Base-by-base conservation (phyloP, 2,113 vertebrate genomes). In the Anguilla japonica region DNA sequence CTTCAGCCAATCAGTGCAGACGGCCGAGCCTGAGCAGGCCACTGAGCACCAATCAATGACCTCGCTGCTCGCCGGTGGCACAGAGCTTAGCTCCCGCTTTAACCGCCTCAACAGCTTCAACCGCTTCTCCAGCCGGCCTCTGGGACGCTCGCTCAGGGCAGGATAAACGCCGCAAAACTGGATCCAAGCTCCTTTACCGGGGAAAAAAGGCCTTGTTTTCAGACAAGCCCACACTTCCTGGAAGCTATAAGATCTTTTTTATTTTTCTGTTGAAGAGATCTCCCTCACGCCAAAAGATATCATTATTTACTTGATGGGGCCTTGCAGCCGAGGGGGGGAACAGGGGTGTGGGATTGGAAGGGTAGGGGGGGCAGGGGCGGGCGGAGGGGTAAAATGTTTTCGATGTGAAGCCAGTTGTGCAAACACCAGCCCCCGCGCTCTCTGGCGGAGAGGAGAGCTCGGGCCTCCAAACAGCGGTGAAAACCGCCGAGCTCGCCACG, bases 331-430 rank as follows among this genome's bases (percentile, higher is more conserved):
- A 84, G 95, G 93, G 95, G 93, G 79, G 53, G 26, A n/a, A n/a
- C 4, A 4, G 63, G 63, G 79, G 93, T 92, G 94, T 93, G 94
- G 94, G 92, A 20, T 34, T 34, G 34, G 34, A 34, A 34, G 34
- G 34, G 34, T 34, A 34, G 34, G 34, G 34, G 34, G 34, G 34
- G 34, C 34, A 3, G 79, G 78, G 26, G 63, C 4, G 63, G 63
- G 63, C 0, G 79, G 92, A 92, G 94, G 93, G 94, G 94, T 92
- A 15, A 60, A 60, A 60, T 95, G 94, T 95, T 96, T 96, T 95
- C 95, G 95, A 96, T 95, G 96, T 96, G 95, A 95, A 95, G 96
- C 96, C 96, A 97, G 96, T 97, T 97, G 96, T 97, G 95, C 95
- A 97, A 97, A 97, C 95, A 97, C 89, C 94, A 96, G 95, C 94